Evolutionary conservation across 2,888 invertebrate genomes (phyloP), one percentile per base, ranked within the genome.

Genomic region (Scrobipalpa costella): DNA sequence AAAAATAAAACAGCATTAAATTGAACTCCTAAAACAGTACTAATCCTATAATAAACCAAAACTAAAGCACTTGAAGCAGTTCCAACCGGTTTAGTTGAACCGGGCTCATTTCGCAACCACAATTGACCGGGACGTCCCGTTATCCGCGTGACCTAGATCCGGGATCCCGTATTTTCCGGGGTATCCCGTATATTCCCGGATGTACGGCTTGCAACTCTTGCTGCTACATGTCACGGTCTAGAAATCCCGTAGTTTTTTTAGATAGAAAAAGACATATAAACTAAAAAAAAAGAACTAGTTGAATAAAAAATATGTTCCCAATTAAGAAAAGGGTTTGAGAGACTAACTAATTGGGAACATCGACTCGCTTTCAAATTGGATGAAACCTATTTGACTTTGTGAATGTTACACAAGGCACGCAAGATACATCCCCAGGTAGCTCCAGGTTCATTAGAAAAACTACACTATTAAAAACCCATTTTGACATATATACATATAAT

Each of bases 101-200:
- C 55, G 33, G 27, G 55, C 55, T 55, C 55, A 27, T 55, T 55
- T 34, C 17, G 55, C 55, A 55, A 34, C 55, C 55, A 55, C 55
- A 55, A 55, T 55, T 55, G 55, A 55, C 55, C 55, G 55, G 33
- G 50, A 21, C 50, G 55, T 55, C 55, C 55, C 55, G 55, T n/a
- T 34, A 34, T 27, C 34, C 33, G 49, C 13, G n/a, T 55, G 55
- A 55, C 55, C 55, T 27, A 55, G 34, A 55, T 55, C 55, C 55
- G 55, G 55, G 55, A 52, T 55, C 27, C 34, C 27, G n/a, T 27
- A 15, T 13, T 33, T 33, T 55, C 34, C 55, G 55, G 55, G 55
- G 15, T 19, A 50, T 50, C 50, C 50, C 50, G 50, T 50, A 19
- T 19, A 50, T 8, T 17, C 11, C 50, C 17, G 50, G 50, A 50